These are phyloP conservation scores for Delichon dasypus DNA, from an alignment of 2,797 vertebrate species.

Conservation along the genomic window DNA sequence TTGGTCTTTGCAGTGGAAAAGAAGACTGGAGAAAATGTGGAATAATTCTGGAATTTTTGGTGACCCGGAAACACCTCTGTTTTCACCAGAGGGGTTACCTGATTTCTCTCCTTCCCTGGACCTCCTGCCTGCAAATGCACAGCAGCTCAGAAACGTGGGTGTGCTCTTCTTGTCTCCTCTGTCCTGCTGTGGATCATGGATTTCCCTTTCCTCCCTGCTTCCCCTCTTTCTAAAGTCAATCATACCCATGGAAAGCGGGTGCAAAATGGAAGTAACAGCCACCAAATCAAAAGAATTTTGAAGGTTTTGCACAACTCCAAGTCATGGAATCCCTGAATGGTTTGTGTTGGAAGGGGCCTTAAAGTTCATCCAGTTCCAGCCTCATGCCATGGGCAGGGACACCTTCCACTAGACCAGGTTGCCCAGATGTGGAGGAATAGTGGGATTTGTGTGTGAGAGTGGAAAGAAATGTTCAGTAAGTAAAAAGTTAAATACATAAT, in stretches of 20 bases:
- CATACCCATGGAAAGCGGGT: background rate
- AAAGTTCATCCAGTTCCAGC: background rate
- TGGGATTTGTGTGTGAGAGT: background rate
- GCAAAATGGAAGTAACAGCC: background rate
- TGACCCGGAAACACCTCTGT: constrained; percentile 40
- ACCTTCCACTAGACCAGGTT: background rate
- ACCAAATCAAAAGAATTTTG: background rate
- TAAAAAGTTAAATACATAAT: background rate
- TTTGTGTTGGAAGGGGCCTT: background rate
- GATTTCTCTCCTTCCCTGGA: background rate
- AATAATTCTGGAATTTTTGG: constrained; percentile 23
- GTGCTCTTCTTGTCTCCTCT: background rate
- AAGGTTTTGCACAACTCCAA: background rate
- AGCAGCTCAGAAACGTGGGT: background rate
- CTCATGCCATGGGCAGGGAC: background rate
- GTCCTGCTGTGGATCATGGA: background rate
- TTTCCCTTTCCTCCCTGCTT: background rate
- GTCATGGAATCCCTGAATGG: background rate
- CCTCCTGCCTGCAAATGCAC: background rate
- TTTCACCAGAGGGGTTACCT: constrained; percentile 10
- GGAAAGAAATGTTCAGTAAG: background rate
- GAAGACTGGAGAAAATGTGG: constrained; percentile 39
- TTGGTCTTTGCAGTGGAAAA: constrained; percentile 66
- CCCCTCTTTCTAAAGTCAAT: background rate
- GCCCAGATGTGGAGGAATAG: background rate